Evolutionary conservation across 2,888 invertebrate genomes (phyloP), one percentile per base, ranked within the genome.

Genomic region (Anagyrus pseudococci): DNA sequence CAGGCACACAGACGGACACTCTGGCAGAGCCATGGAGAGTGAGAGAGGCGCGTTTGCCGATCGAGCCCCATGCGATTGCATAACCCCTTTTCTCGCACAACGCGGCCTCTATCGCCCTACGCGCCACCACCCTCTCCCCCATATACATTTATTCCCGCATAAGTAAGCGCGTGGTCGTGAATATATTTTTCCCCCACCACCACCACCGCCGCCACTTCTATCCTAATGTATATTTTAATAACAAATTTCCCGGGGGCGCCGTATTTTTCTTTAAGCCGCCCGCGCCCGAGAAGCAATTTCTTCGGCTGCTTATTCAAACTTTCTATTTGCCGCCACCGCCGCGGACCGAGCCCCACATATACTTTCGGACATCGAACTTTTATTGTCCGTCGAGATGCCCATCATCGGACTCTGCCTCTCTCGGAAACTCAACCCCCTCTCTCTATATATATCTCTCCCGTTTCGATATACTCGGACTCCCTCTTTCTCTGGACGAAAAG

Each of bases 101-200:
- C 25, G 25, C n/a, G n/a, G n/a, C n/a, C n/a, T 19, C 55, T 29
- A 37, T 17, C 41, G 6, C 49, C n/a, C n/a, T n/a, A n/a, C n/a
- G 10, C 7, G n/a, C 54, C 10, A 4, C 2, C 50, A n/a, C 29
- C 15, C 54, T 23, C 41, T 41, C 67, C 60, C 69, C 71, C 69
- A 29, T 55, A 74, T 76, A 74, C 76, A 78, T 78, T 74, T 78
- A 78, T 78, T 78, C 77, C 75, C 65, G 75, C 72, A 75, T 74
- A 77, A 76, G 70, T 72, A 72, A 76, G 68, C n/a, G 55, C 41
- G 33, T 26, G 69, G 68, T 65, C 69, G 72, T 70, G 72, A 72
- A 72, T 72, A 72, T 72, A 71, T 70, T 70, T 69, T 62, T 59
- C 66, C 20, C 60, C 22, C 29, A 19, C 37, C 44, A 15, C 17